Evolutionary conservation across 2,113 vertebrate species (phyloP).

Genomic region (Hyperoodon ampullatus): DNA sequence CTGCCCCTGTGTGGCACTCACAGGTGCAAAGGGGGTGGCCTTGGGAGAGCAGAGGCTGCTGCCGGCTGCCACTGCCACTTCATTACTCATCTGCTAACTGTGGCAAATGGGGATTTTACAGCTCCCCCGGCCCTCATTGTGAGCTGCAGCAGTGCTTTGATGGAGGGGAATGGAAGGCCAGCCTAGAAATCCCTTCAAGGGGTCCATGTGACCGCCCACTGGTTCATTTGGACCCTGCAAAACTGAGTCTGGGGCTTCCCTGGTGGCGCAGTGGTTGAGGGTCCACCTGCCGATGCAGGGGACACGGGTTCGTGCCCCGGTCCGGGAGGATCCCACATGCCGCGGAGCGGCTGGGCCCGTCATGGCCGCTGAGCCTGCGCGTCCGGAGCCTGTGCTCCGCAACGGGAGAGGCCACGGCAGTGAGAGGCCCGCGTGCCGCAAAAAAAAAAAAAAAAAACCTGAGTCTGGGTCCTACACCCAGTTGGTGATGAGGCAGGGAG

Average conservation of each 20-base stretch:
- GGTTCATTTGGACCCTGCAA: background rate
- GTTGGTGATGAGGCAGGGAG: background rate
- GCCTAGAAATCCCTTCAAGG: background rate
- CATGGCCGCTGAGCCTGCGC: too few relatives aligned
- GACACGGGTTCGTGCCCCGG: too few relatives aligned
- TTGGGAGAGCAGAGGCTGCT: background rate
- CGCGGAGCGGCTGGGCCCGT: too few relatives aligned
- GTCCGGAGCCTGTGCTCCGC: too few relatives aligned
- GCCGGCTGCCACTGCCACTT: background rate
- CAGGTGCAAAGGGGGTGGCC: background rate
- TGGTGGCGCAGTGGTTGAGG: too few relatives aligned
- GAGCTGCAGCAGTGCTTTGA: background rate
- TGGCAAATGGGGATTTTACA: conserved; percentile 68
- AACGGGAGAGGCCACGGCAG: too few relatives aligned
- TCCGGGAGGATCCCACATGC: too few relatives aligned
- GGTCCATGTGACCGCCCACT: background rate
- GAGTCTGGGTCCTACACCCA: background rate
- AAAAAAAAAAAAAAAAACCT: too few relatives aligned
- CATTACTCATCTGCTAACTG: conserved; percentile 75
- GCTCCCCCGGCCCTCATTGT: conserved; percentile 39
- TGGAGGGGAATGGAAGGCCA: background rate
- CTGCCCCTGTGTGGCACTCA: background rate
- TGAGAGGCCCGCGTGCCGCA: too few relatives aligned
- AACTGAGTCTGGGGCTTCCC: background rate
- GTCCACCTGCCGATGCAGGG: too few relatives aligned